Base-by-base conservation (phyloP, 1,140 invertebrate genomes). In the Ctenoplectra terminalis region DNA sequence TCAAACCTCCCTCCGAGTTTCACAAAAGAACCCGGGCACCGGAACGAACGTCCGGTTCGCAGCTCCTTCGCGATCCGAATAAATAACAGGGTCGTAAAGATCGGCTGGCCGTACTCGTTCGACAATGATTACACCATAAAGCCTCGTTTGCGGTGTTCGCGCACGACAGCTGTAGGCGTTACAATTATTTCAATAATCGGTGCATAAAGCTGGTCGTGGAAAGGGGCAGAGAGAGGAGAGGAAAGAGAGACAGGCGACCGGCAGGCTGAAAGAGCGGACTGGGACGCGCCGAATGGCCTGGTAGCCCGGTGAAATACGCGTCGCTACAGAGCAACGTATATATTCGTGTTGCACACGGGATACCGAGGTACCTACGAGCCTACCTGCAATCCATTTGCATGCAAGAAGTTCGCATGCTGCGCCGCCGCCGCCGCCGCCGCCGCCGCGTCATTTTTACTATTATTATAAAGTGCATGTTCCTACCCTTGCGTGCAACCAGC, bases 401-500 rank as follows among this genome's bases (percentile, higher is more conserved):
- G 90, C 85, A 80, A 69, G 80, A 81, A 61, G 80, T 89, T 90
- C 84, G 89, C 88, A 90, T 87, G 90, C 89, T 87, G 89, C 75
- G 86, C 87, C 87, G 86, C 80, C 54, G 52, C 60, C 72, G 70
- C 61, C n/a, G n/a, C n/a, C n/a, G 72, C 56, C 23, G 52, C 60
- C 72, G 70, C 61, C 29, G 37, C 69, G 64, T 73, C 67, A 40
- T 91, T 90, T 90, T 91, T 90, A 90, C 88, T 90, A 90, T 90
- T 91, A 91, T 90, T 90, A 88, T 90, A 87, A 90, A 90, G 86
- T 86, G 84, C 90, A 89, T 86, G 90, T 90, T 88, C 85, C 81
- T 83, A 43, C 85, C 84, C 83, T 91, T 88, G 88, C 90, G 90
- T 90, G 90, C 90, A 64, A 83, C 83, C 83, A 76, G 82, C 63